phyloP scores from a whole-genome alignment of 2,888 invertebrate genomes.

The Azorinus chamasolen region DNA sequence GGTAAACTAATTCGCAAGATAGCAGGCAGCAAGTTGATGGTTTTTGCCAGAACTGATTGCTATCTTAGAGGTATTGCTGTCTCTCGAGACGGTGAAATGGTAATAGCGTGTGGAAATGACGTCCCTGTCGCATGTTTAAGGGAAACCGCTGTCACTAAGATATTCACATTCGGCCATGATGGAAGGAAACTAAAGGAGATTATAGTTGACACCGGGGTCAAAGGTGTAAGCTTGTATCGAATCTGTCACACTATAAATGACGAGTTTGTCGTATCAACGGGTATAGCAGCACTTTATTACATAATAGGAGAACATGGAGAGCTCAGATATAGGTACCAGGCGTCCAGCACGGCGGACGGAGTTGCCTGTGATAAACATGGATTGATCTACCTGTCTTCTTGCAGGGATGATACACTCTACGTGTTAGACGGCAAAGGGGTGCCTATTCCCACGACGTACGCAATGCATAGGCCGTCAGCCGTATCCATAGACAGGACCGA shows the following conservation, averaged over 20 bases:
- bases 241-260: constrained; percentile 57
- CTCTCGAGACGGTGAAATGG: constrained; percentile 30
- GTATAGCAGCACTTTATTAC: constrained; percentile 48
- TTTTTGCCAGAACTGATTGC: constrained; percentile 57
- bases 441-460: constrained; percentile 56
- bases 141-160: constrained; percentile 40
- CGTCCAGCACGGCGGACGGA: constrained; percentile 52
- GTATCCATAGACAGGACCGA: constrained; percentile 57
- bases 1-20: constrained; percentile 53
- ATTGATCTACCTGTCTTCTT: constrained; percentile 56
- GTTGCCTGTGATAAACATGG: constrained; percentile 58
- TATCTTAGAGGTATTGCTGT: constrained; percentile 52
- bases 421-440: constrained; percentile 49
- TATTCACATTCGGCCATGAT: constrained; percentile 30
- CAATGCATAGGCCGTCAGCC: constrained; percentile 60
- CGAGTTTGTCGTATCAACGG: constrained; percentile 56
- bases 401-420: constrained; percentile 55
- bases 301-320: constrained; percentile 49
- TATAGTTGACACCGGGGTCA: constrained; percentile 36
- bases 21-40: constrained; percentile 26
- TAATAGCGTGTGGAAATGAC: constrained; percentile 60
- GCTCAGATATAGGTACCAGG: constrained; percentile 46
- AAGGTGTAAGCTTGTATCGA: constrained; percentile 47
- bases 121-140: constrained; percentile 56
- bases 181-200: constrained; percentile 47